Evolutionary conservation across 2,113 vertebrate species (phyloP).

Genomic region (Pterocles burchelli): DNA sequence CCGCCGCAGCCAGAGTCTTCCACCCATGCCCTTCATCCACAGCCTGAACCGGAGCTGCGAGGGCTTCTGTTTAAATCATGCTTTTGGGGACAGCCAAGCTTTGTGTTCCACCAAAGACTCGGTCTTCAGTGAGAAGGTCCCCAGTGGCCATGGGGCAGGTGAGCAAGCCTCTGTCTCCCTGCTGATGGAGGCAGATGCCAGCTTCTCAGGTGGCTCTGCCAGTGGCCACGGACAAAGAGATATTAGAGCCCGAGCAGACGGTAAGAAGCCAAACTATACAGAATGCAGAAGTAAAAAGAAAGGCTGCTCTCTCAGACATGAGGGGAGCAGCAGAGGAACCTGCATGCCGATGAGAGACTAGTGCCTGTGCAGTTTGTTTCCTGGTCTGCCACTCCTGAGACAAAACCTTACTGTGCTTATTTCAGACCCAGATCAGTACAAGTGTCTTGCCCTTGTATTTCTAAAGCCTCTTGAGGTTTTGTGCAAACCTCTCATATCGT

Average conservation of each 20-base stretch:
- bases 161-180: conserved; percentile 63
- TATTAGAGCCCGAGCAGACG: conserved; percentile 55
- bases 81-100: conserved; percentile 20
- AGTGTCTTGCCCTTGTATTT: not conserved
- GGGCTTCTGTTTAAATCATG: conserved; percentile 67
- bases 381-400: not conserved
- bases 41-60: conserved; percentile 80
- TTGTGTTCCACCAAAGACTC: conserved; percentile 34
- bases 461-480: not conserved
- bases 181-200: conserved; percentile 64
- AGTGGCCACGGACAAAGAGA: conserved; percentile 28
- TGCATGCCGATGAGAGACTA: not conserved
- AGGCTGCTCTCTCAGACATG: not conserved
- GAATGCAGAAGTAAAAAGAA: not conserved
- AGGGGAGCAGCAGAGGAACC: not conserved
- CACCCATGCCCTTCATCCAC: conserved; percentile 76
- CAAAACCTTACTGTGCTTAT: not conserved
- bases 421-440: not conserved
- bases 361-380: not conserved
- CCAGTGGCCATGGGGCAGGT: conserved; percentile 53
- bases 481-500: accelerated
- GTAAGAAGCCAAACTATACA: conserved; percentile 65
- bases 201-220: conserved; percentile 50
- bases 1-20: conserved; percentile 76
- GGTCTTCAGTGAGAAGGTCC: conserved; percentile 11